Evolutionary conservation across 2,797 vertebrate genomes (phyloP).

Genomic region (Chrosomus eos): DNA sequence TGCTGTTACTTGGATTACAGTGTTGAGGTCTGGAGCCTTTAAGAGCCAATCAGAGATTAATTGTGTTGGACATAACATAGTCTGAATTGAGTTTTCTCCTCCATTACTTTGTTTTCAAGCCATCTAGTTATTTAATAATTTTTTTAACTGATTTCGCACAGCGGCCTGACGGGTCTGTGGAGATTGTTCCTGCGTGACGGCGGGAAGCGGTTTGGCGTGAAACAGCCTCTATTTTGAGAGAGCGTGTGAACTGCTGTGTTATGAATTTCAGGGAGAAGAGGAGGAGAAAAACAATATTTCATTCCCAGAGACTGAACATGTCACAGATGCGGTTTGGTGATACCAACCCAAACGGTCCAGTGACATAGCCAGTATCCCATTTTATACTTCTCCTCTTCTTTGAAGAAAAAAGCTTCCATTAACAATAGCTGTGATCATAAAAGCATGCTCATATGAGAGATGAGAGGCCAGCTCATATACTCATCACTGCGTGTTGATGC

Average conservation of each 20-base stretch:
- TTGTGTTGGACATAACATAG: background rate
- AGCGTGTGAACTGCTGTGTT: constrained; percentile 66
- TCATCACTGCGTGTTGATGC: constrained; percentile 25
- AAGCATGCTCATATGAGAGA: constrained; percentile 23
- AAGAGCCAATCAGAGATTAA: constrained; percentile 14
- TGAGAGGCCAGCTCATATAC: constrained; percentile 20
- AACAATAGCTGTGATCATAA: constrained; percentile 10
- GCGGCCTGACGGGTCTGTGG: background rate
- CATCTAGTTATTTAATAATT: constrained; percentile 1
- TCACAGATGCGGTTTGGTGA: constrained; percentile 67
- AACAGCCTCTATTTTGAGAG: constrained; percentile 62
- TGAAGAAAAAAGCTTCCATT: background rate
- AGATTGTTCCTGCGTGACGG: constrained; percentile 27
- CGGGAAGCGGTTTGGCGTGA: constrained; percentile 54
- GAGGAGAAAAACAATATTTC: constrained; percentile 51
- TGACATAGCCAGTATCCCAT: background rate
- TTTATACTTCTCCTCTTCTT: constrained; percentile 9
- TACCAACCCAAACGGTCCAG: constrained; percentile 41
- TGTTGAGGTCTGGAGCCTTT: background rate
- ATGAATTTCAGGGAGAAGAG: constrained; percentile 56
- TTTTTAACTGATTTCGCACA: constrained; percentile 7
- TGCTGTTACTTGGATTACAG: constrained; percentile 11
- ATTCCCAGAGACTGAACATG: constrained; percentile 66
- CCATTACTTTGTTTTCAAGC: constrained; percentile 24
- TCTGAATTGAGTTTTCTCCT: background rate